Base-by-base conservation (phyloP, 2,113 vertebrate species). In the Semicossyphus pulcher region DNA sequence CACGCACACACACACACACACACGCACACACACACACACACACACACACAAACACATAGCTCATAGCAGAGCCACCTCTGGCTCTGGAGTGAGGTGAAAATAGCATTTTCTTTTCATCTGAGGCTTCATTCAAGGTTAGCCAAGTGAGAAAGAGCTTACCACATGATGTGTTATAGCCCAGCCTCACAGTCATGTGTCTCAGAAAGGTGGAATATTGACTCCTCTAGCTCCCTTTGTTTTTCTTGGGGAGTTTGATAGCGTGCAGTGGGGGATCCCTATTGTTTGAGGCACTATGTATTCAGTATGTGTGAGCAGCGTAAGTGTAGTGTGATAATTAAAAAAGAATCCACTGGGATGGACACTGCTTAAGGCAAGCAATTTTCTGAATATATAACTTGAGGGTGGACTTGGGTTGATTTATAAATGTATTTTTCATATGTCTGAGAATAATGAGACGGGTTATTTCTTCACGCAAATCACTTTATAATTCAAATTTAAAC, bases 121-220 rank as follows among this genome's bases (percentile, higher is more conserved):
- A 91, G 83, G 81, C 75, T 92, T 93, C 85, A 93, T 93, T 92
- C 88, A 87, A 92, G 93, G 91, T 94, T 88, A 91, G 85, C 90
- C 92, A 94, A 91, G 92, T 92, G 88, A 92, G 88, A 90, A 92
- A 88, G 75, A 80, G 69, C 86, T 92, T 59, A 86, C 81, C 79
- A 70, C 65, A 78, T 45, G 15, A 56, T 52, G 81, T 84, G 88
- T 84, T 80, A 79, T 45, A 76, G 66, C 81, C 81, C 81, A 68
- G 82, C 60, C 73, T 81, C 86, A 57, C 80, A 80, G 71, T 64
- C 81, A 54, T 63, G 21, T 51, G 56, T 84, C 44, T 85, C 58
- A 61, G 51, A 85, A 74, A 86, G 84, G 77, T 89, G 84, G 72
- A 81, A 85, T 89, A 87, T 88, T 81, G 87, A 83, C 37, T 88